A percentile compares a stretch with the other conserved stretches of the same genome.
Conservation (phyloP, 2,888 invertebrate species). For the Amphipoea lucens region DNA sequence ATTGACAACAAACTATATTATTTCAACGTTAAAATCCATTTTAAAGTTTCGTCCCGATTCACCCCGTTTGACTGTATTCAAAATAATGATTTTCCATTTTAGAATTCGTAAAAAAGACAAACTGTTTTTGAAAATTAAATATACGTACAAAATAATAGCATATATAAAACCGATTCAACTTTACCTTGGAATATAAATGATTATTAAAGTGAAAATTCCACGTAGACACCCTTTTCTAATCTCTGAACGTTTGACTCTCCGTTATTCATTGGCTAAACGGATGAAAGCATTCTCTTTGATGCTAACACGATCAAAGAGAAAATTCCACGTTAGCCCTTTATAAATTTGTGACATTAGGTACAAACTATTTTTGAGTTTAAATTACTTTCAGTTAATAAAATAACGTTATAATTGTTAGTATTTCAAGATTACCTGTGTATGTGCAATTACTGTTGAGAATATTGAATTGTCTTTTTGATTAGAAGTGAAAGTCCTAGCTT, state of each 20-base stretch:
- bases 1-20: no score
- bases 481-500: background rate
- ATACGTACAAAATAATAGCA: background rate
- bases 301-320: slow-evolving; percentile 9
- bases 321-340: background rate
- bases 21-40: no score
- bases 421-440: background rate
- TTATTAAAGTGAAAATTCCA: slow-evolving; percentile 13
- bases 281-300: slow-evolving; percentile 17
- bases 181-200: background rate
- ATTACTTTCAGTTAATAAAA: background rate
- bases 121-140: no score
- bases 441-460: slow-evolving; percentile 11
- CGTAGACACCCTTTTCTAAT: background rate
- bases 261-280: background rate
- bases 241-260: background rate
- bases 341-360: background rate
- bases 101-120: no score
- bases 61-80: no score
- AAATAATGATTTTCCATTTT: no score
- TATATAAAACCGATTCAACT: background rate
- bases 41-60: no score
- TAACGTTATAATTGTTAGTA: slow-evolving; percentile 22
- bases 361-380: background rate
- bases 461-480: background rate